Base-by-base conservation (phyloP, 2,797 vertebrate species). In the Garrulus glandarius region DNA sequence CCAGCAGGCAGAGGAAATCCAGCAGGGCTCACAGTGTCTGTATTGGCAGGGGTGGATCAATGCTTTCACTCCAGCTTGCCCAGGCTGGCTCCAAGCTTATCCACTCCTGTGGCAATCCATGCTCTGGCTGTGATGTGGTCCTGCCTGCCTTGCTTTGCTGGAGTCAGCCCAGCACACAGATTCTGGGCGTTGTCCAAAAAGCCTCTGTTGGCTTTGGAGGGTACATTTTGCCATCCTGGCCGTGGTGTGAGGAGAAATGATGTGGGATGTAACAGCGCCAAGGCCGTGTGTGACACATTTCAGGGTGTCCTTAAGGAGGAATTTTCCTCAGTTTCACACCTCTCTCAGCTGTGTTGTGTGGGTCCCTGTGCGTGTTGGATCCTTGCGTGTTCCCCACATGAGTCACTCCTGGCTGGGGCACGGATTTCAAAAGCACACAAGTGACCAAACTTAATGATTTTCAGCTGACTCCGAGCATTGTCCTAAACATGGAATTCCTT, bases 391-490 rank as follows among this genome's bases (percentile, higher is more conserved):
- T 95, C 30, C 1, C 87, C 75, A 15, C 68, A 20, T 97, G 95
- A 96, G 70, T 96, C 94, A 78, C 87, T 93, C 29, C 50, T 56
- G 96, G 81, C 94, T 89, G 79, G 79, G 84, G 47, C 92, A 78
- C 13, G 76, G 77, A 81, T 94, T 95, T 92, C 94, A 79, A 95
- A 95, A 96, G 65, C 84, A 82, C 79, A 84, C 85, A 72, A 94
- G 70, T 96, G 87, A 93, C 96, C 89, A 79, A 95, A 82, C 83
- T 84, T 95, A 96, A 95, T 95, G 91, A 84, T 86, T 97, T 92
- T 95, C 95, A 96, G 87, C 89, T 95, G 96, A 89, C 93, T 95
- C 69, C 12, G n/a, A 64, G 74, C 36, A 79, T 93, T 94, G 92
- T 96, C 95, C 93, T 90, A 82, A 95, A 87, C 74, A 55, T 74